phyloP scores from a whole-genome alignment of 1,140 invertebrate genomes.

The Leptinotarsa texana region DNA sequence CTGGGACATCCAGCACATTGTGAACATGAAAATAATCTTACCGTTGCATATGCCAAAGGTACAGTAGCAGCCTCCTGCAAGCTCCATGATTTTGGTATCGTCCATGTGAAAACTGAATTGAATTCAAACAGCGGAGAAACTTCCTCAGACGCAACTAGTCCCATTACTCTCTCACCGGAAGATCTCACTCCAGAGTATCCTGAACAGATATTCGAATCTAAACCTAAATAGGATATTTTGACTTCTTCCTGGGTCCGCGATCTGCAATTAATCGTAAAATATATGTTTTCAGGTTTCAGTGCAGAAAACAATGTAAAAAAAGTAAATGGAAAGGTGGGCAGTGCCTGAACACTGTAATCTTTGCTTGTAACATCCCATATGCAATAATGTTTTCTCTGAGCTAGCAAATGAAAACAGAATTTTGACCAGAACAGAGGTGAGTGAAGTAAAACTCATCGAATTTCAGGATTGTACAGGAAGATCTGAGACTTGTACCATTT shows the following conservation, averaged over 20 bases:
- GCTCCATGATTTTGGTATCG: constrained; percentile 79
- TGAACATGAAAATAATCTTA: constrained; percentile 17
- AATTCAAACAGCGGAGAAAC: constrained; percentile 64
- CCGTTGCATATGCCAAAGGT: constrained; percentile 81
- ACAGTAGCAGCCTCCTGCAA: constrained; percentile 86
- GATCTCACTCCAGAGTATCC: constrained; percentile 66
- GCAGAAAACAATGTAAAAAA: no score
- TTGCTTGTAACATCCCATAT: no score
- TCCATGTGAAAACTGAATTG: constrained; percentile 67
- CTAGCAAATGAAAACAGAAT: no score
- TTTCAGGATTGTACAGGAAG: no score
- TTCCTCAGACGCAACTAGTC: constrained; percentile 62
- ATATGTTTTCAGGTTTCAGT: no score
- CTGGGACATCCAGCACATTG: no score
- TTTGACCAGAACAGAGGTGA: no score
- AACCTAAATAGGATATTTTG: background rate
- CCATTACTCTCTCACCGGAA: constrained; percentile 69
- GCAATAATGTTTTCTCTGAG: no score
- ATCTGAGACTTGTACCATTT: no score
- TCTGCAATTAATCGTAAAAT: constrained; percentile 47
- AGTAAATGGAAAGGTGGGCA: no score
- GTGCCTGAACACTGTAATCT: no score
- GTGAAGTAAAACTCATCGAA: no score
- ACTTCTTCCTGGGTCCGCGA: background rate
- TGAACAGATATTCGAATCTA: constrained; percentile 64